phyloP scores from a whole-genome alignment of 2,797 vertebrate genomes.

The Pitangus sulphuratus region DNA sequence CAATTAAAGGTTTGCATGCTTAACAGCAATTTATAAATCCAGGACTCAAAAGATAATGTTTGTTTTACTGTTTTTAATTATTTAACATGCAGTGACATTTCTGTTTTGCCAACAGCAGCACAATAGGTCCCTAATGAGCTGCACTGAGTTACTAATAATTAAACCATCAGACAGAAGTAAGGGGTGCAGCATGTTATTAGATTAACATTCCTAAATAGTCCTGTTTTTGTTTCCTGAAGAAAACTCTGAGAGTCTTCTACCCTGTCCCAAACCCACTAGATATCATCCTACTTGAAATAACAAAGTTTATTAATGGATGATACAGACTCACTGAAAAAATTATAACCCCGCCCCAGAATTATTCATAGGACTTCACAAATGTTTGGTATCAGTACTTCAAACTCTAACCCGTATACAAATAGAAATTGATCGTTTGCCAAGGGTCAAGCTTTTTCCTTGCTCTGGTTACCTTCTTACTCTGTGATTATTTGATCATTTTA shows the following conservation, averaged over 20 bases:
- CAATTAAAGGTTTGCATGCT: slow-evolving; percentile 72
- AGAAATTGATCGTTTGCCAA: not conserved
- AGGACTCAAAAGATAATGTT: slow-evolving; percentile 78
- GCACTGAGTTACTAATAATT: slow-evolving; percentile 76
- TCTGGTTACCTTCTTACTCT: not conserved
- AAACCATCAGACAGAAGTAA: slow-evolving; percentile 74
- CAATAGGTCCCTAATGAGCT: slow-evolving; percentile 82
- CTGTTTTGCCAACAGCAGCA: slow-evolving; percentile 82
- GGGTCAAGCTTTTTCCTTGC: not conserved
- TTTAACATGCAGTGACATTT: slow-evolving; percentile 75
- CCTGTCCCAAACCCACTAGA: not conserved
- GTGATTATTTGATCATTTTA: not conserved
- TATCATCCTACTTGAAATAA: not conserved
- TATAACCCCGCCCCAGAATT: not conserved
- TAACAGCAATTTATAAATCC: slow-evolving; percentile 74
- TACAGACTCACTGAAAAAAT: not conserved
- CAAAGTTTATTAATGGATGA: not conserved
- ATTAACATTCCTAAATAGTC: slow-evolving; percentile 70
- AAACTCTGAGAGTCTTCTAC: slow-evolving; percentile 22
- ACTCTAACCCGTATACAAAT: not conserved
- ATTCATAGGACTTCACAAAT: not conserved
- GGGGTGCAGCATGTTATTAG: slow-evolving; percentile 64
- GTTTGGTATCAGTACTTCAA: not conserved
- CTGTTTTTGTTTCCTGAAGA: slow-evolving; percentile 51
- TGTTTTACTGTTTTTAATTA: slow-evolving; percentile 83